A percentile compares a stretch with the other conserved stretches of the same genome.
Evolutionary conservation across 2,113 vertebrate genomes (phyloP).

Genomic region (Oxyura jamaicensis): DNA sequence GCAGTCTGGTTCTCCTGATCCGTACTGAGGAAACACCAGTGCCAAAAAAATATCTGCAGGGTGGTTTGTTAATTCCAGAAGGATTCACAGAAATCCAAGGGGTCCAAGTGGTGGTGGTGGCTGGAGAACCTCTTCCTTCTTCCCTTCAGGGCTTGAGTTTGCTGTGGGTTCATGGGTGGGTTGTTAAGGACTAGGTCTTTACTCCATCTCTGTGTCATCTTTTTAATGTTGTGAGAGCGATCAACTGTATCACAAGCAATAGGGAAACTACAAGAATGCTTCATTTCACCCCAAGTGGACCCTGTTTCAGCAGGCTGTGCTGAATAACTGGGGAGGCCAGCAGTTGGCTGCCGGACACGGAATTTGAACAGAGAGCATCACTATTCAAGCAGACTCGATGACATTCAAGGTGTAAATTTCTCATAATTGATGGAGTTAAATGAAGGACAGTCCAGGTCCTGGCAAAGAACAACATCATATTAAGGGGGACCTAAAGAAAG

Average conservation of each 20-base stretch:
- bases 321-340: not conserved
- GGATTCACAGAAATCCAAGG: not conserved
- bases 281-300: not conserved
- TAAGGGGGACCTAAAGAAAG: not conserved
- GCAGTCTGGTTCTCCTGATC: not conserved
- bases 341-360: too few relatives aligned
- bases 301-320: not conserved
- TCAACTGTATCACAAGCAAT: too few relatives aligned
- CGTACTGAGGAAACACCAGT: not conserved
- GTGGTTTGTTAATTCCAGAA: not conserved
- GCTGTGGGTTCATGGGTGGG: not conserved
- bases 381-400: not conserved
- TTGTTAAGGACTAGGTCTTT: not conserved
- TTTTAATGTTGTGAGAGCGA: not conserved
- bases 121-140: not conserved
- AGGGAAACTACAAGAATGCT: too few relatives aligned
- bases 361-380: not conserved
- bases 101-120: not conserved
- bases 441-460: not conserved
- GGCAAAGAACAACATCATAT: not conserved
- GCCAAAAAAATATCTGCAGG: not conserved
- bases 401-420: not conserved
- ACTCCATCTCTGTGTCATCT: too few relatives aligned
- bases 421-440: not conserved
- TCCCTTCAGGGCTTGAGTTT: not conserved